Conservation (phyloP, 2,888 invertebrate species). For the Flabesymbios commensalis region DNA sequence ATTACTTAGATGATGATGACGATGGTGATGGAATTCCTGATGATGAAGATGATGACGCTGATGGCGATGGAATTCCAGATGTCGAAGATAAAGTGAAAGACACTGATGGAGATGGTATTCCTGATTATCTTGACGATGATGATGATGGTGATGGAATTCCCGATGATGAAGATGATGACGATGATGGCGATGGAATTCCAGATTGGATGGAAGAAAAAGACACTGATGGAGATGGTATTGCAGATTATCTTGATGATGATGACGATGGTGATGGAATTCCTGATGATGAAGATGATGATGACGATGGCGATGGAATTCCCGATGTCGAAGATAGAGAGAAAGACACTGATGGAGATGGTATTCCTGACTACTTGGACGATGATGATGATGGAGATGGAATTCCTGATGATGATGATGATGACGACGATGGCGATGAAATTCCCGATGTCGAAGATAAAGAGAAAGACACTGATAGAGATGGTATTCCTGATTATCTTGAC, state of each 20-base stretch:
- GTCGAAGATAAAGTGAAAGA: constrained; percentile 41
- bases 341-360: constrained; percentile 32
- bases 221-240: constrained; percentile 38
- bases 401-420: constrained; percentile 45
- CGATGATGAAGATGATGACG: constrained; percentile 26
- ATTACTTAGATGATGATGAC: constrained; percentile 39
- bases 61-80: constrained; percentile 53
- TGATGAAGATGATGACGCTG: constrained; percentile 40
- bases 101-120: constrained; percentile 49
- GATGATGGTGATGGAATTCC: constrained; percentile 32
- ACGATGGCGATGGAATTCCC: constrained; percentile 39
- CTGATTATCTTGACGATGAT: constrained; percentile 46
- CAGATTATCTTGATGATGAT: constrained; percentile 31
- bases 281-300: constrained; percentile 26
- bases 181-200: constrained; percentile 37
- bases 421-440: constrained; percentile 43
- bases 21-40: constrained; percentile 42
- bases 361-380: constrained; percentile 28
- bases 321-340: constrained; percentile 32
- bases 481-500: constrained; percentile 38
- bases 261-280: constrained; percentile 41
- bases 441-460: constrained; percentile 40
- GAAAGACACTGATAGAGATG: constrained; percentile 46
- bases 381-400: constrained; percentile 41
- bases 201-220: constrained; percentile 29